phyloP scores from a whole-genome alignment of 2,113 vertebrate species.

The Dipodomys ordii region DNA sequence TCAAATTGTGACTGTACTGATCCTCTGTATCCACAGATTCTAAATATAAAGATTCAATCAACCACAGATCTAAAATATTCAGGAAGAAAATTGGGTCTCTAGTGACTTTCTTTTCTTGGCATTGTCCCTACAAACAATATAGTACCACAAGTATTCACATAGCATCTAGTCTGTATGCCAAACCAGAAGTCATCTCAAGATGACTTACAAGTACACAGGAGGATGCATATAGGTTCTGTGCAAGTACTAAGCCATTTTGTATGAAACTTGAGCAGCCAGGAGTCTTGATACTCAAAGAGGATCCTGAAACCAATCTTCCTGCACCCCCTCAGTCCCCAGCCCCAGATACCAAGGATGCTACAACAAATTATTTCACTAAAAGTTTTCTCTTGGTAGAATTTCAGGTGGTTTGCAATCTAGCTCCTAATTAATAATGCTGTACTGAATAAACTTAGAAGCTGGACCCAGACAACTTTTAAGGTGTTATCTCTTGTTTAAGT shows the following conservation, averaged over 20 bases:
- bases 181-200: not conserved
- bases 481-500: constrained; percentile 16
- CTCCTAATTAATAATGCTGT: constrained; percentile 11
- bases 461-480: constrained; percentile 38
- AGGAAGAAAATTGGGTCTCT: not conserved
- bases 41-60: not conserved
- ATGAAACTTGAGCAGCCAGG: not conserved
- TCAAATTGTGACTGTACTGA: not conserved
- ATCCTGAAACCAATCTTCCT: not conserved
- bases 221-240: not conserved
- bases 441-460: constrained; percentile 41
- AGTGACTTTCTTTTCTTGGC: not conserved
- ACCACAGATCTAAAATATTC: not conserved
- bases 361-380: not conserved
- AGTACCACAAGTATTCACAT: not conserved
- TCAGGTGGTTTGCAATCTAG: not conserved
- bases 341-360: not conserved
- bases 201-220: not conserved
- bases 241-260: not conserved
- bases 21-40: not conserved
- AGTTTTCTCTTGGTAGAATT: not conserved
- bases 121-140: not conserved
- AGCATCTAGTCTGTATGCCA: not conserved
- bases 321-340: too few relatives aligned
- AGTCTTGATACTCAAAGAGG: not conserved